phyloP scores from a whole-genome alignment of 2,113 vertebrate genomes.

The Anolis carolinensis region DNA sequence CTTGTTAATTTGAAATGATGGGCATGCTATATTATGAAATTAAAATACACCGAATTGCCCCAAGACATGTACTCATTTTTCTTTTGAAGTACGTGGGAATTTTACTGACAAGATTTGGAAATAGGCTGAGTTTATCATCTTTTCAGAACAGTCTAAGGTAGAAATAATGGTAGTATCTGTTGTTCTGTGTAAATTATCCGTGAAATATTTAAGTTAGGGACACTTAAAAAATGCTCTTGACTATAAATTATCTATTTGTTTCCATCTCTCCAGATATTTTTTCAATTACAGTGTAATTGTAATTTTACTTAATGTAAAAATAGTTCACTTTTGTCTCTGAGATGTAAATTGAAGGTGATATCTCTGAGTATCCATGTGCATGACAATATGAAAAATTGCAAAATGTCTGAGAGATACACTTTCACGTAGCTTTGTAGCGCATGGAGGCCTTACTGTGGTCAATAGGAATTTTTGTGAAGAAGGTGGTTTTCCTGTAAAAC shows the following conservation, averaged over 20 bases:
- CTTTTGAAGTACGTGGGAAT: constrained; percentile 31
- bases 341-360: background rate
- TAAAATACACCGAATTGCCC: constrained; percentile 1
- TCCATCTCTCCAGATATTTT: background rate
- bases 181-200: background rate
- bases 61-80: constrained; percentile 1
- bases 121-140: constrained; percentile 5
- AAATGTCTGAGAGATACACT: background rate
- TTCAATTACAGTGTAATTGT: background rate
- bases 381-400: background rate
- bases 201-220: background rate
- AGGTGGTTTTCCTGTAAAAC: background rate
- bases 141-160: background rate
- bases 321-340: background rate
- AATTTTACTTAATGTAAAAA: background rate
- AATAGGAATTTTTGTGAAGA: background rate
- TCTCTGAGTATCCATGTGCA: too few relatives aligned
- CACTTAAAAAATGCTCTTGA: background rate
- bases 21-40: constrained; percentile 11
- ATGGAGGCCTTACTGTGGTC: background rate
- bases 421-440: background rate
- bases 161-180: background rate
- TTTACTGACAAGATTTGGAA: background rate
- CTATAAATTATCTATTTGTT: background rate
- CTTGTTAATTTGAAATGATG: constrained; percentile 21